Evolutionary conservation across 2,113 vertebrate species (phyloP).

Genomic region (Stegostoma tigrinum): DNA sequence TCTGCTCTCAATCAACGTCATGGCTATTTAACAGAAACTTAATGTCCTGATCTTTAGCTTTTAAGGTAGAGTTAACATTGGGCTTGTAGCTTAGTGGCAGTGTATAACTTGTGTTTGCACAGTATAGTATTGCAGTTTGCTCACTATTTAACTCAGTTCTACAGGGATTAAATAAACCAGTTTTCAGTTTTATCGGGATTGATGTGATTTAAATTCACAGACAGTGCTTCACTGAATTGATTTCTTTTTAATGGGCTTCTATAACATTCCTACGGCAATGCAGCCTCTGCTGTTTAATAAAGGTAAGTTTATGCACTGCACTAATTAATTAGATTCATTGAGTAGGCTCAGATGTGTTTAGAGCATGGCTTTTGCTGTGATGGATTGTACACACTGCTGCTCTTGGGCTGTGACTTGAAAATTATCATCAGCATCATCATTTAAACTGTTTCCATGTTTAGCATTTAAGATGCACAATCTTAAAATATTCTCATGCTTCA

Average conservation of each 20-base stretch:
- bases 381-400: slow-evolving; percentile 4
- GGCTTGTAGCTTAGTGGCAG: neutral
- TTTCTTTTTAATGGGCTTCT: slow-evolving; percentile 22
- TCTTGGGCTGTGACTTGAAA: neutral
- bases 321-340: slow-evolving; percentile 31
- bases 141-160: neutral
- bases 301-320: neutral
- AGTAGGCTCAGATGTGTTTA: neutral
- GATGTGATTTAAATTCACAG: slow-evolving; percentile 21
- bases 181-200: slow-evolving; percentile 25
- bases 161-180: slow-evolving; percentile 2
- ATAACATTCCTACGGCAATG: slow-evolving; percentile 8
- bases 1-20: neutral
- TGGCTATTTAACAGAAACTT: neutral
- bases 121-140: neutral
- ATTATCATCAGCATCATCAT: slow-evolving; percentile 6
- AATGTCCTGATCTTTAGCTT: neutral
- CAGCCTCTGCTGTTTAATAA: slow-evolving; percentile 6
- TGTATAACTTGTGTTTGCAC: neutral
- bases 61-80: neutral
- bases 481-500: neutral
- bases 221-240: slow-evolving; percentile 14
- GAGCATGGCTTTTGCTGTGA: neutral
- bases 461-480: neutral
- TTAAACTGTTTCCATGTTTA: neutral